Evolutionary conservation across 2,797 vertebrate genomes (phyloP), one percentile per base, ranked within the genome.

Genomic region (Labroides dimidiatus): DNA sequence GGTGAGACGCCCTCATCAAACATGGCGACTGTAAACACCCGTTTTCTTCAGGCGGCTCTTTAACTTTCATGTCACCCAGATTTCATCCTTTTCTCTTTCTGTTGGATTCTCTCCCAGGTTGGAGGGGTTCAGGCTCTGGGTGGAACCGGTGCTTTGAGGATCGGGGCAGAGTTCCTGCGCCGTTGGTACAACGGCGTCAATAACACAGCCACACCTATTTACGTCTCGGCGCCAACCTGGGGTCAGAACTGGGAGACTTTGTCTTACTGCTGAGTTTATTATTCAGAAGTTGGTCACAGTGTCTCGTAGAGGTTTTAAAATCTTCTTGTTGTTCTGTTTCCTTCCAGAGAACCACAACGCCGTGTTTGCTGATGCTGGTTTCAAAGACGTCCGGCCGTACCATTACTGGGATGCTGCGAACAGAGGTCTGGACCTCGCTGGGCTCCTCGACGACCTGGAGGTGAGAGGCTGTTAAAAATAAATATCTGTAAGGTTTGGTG

Each of bases 111-210:
- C 8, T 87, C 84, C 9, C 89, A 99, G 98, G 94, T 97, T 0
- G 97, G 97, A 11, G 94, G 93, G 0, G 96, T 98, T 54, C 98
- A 99, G 89, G 88, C 90, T 76, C 83, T 99, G 71, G 97, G 98
- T 0, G 97, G 97, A 8, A 99, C 98, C 0, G 98, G 98, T 0
- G 96, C 97, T 0, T 78, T 99, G 75, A 96, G 96, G 64, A 94
- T 99, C 0, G 98, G 97, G 1, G 96, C 97, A 0, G 97, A 98
- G 64, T 99, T 98, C 82, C 91, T 99, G 72, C 90, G 93, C 0
- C 94, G 95, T 30, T 99, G 97, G 96, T 96, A 99, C 93, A 99
- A 99, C 0, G 96, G 97, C 39, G 94, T 87, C 56, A 95, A 98
- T 91, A 99, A 99, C 88, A 94, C 93, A 0, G 87, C 94, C 0